phyloP scores from a whole-genome alignment of 2,888 invertebrate genomes.

The Exephanes ischioxanthus region DNA sequence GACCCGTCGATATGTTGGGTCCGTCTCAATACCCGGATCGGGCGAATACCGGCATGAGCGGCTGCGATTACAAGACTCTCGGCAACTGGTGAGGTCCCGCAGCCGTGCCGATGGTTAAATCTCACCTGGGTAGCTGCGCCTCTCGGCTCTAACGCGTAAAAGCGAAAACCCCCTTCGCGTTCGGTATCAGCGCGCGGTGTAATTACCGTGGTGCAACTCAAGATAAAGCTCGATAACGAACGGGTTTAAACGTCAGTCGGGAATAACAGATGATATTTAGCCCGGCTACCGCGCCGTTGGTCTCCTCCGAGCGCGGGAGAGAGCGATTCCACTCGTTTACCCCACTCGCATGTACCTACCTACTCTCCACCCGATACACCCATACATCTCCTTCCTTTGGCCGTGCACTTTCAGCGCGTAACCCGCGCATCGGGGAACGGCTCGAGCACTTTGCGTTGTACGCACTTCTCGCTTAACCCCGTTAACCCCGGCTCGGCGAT shows the following conservation, averaged over 20 bases:
- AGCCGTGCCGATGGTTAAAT: background rate
- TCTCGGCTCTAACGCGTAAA: slow-evolving; percentile 47
- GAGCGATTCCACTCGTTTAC: slow-evolving; percentile 12
- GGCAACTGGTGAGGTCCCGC: no score
- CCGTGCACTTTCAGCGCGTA: slow-evolving; percentile 57
- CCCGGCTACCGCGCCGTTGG: slow-evolving; percentile 51
- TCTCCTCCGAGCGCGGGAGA: slow-evolving; percentile 4
- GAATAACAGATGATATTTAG: slow-evolving; percentile 61
- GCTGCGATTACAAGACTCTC: no score
- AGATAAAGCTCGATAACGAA: slow-evolving; percentile 72
- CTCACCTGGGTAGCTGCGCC: no score
- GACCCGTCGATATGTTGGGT: no score
- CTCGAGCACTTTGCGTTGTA: slow-evolving; percentile 57
- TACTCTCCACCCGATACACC: slow-evolving; percentile 3
- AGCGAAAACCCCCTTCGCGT: slow-evolving; percentile 52
- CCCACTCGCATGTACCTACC: background rate
- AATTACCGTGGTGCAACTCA: slow-evolving; percentile 70
- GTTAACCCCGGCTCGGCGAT: slow-evolving; percentile 33
- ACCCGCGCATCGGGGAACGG: slow-evolving; percentile 48
- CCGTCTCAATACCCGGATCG: no score
- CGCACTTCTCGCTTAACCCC: slow-evolving; percentile 65
- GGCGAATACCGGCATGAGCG: no score
- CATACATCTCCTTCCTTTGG: slow-evolving; percentile 14
- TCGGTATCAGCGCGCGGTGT: slow-evolving; percentile 67
- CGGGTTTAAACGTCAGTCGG: slow-evolving; percentile 68